phyloP scores from a whole-genome alignment of 1,140 invertebrate species.

The Gonatopus flavifemur region DNA sequence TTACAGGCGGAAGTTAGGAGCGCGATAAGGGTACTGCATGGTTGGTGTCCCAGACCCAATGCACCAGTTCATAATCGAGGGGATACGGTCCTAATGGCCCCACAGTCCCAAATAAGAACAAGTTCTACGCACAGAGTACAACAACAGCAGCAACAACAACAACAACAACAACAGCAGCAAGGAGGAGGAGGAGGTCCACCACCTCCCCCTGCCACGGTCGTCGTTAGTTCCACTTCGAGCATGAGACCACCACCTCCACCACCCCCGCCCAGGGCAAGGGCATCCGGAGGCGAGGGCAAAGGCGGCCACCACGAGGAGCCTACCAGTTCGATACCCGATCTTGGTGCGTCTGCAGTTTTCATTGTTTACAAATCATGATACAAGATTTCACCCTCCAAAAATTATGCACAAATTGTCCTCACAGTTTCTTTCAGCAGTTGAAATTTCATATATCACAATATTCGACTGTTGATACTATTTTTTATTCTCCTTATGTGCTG shows the following conservation, averaged over 20 bases:
- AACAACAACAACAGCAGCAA: background rate
- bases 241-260: constrained; percentile 61
- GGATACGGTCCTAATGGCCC: constrained; percentile 52
- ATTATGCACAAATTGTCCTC: no score
- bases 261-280: constrained; percentile 55
- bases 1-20: constrained; percentile 55
- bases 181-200: constrained; percentile 8
- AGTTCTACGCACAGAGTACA: constrained; percentile 1
- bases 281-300: constrained; percentile 50
- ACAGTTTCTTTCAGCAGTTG: no score
- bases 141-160: constrained; percentile 1
- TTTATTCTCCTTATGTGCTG: no score
- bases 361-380: no score
- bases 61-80: constrained; percentile 34
- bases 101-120: constrained; percentile 48
- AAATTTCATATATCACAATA: no score
- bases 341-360: constrained; percentile 66
- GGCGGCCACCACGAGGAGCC: constrained; percentile 69
- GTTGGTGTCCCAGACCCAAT: constrained; percentile 50
- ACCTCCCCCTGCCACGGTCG: constrained; percentile 41
- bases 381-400: no score
- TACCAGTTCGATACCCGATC: constrained; percentile 80
- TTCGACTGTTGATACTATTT: no score
- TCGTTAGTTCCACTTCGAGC: constrained; percentile 55
- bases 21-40: constrained; percentile 54